A percentile compares a stretch with the other conserved stretches of the same genome.
phyloP scores from a whole-genome alignment of 2,888 invertebrate genomes.

The Drosophila niveifrons region DNA sequence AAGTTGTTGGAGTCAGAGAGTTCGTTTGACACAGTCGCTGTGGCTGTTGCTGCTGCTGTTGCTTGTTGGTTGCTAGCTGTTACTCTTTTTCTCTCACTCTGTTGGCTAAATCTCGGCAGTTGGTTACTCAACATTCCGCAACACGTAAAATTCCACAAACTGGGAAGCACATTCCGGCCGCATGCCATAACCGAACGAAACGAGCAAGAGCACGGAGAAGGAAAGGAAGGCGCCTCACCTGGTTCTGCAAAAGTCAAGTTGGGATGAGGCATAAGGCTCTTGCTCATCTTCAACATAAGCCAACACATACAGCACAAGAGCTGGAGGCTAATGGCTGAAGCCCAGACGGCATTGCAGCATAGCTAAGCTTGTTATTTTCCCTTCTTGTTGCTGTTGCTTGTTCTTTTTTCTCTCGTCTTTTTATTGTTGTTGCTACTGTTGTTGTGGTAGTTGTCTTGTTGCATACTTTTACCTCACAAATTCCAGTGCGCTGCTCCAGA shows the following conservation, averaged over 20 bases:
- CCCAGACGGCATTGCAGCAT: slow-evolving; percentile 48
- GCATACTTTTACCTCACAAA: slow-evolving; percentile 72
- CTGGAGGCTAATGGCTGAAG: slow-evolving; percentile 58
- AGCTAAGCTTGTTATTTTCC: slow-evolving; percentile 49
- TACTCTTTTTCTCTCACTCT: slow-evolving; percentile 5
- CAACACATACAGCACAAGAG: slow-evolving; percentile 12
- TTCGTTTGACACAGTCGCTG: slow-evolving; percentile 42
- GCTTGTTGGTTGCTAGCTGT: not conserved
- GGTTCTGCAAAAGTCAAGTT: not conserved
- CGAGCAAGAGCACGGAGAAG: too few relatives aligned
- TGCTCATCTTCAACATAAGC: slow-evolving; percentile 30
- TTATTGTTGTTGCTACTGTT: slow-evolving; percentile 20
- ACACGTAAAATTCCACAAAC: slow-evolving; percentile 68
- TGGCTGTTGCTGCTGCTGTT: slow-evolving; percentile 3
- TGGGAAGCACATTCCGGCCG: slow-evolving; percentile 51
- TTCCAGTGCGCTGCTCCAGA: slow-evolving; percentile 53
- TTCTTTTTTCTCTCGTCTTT: slow-evolving; percentile 16
- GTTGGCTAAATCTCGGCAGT: slow-evolving; percentile 60
- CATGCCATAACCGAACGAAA: slow-evolving; percentile 52
- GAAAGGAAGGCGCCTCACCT: not conserved
- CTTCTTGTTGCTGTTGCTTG: slow-evolving; percentile 25
- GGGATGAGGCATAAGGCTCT: not conserved
- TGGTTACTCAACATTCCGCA: slow-evolving; percentile 66
- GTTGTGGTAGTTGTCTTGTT: slow-evolving; percentile 54
- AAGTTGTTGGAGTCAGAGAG: slow-evolving; percentile 35